Percentiles rank a stretch among this genome's conserved stretches.
Evolutionary conservation across 2,797 vertebrate species (phyloP).

Genomic region (Mormyrops boulengeri): DNA sequence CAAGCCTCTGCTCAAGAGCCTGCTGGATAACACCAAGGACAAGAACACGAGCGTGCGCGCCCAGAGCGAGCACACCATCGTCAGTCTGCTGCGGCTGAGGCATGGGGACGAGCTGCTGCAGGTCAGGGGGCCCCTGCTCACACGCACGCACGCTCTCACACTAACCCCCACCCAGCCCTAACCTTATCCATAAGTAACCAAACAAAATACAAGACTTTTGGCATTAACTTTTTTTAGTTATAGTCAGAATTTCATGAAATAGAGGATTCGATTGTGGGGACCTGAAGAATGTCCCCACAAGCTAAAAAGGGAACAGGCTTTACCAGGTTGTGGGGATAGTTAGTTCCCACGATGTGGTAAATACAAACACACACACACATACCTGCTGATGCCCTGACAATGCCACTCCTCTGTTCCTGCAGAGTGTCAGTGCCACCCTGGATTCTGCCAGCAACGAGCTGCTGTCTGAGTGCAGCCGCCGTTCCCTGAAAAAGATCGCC

Average conservation of each 20-base stretch:
- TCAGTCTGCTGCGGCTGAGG: constrained; percentile 83
- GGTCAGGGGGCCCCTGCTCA: constrained; percentile 49
- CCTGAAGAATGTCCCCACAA: neutral
- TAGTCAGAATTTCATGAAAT: neutral
- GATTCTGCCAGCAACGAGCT: constrained; percentile 88
- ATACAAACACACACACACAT: neutral
- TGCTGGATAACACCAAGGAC: constrained; percentile 97
- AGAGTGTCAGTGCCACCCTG: constrained; percentile 82
- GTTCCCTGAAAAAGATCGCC: constrained; percentile 87
- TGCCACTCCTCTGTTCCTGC: neutral
- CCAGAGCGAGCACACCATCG: constrained; percentile 91
- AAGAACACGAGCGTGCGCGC: constrained; percentile 94
- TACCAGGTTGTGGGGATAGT: neutral
- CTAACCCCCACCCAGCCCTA: neutral
- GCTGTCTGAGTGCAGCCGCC: constrained; percentile 78
- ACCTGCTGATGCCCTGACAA: neutral
- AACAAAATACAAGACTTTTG: neutral
- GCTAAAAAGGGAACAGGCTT: neutral
- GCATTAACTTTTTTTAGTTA: neutral
- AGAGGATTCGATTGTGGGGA: neutral
- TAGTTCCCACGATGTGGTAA: neutral
- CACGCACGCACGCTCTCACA: neutral
- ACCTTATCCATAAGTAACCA: neutral
- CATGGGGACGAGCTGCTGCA: constrained; percentile 80
- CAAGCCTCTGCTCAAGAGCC: constrained; percentile 88